Conservation (phyloP, 2,113 vertebrate species). For the Syrrhaptes paradoxus region DNA sequence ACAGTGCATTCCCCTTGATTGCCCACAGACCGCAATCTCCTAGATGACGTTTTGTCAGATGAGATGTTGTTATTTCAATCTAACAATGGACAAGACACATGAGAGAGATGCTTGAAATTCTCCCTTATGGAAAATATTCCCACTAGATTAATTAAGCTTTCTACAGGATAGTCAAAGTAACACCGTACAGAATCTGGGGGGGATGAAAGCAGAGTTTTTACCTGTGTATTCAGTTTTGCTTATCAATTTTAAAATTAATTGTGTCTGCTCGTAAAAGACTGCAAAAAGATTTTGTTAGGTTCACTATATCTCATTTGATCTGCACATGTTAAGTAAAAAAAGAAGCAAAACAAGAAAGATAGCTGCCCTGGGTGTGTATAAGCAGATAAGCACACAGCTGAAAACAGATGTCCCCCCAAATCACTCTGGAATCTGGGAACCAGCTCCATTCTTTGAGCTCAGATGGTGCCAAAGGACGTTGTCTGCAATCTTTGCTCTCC, state of each 20-base stretch:
- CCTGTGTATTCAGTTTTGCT: neutral
- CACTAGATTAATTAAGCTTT: constrained; percentile 37
- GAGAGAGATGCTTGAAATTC: neutral
- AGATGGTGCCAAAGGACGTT: neutral
- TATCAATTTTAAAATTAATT: constrained; percentile 8
- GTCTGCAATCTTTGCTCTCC: neutral
- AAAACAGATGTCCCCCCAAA: neutral
- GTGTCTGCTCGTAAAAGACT: neutral
- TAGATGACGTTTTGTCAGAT: neutral
- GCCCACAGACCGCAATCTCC: neutral
- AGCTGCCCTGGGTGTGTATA: neutral
- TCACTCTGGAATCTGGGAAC: neutral
- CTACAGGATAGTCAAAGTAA: neutral
- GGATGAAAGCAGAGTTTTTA: neutral
- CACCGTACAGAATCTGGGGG: neutral
- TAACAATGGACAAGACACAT: neutral
- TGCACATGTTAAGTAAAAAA: neutral
- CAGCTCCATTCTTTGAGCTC: neutral
- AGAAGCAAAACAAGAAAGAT: neutral
- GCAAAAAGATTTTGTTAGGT: neutral
- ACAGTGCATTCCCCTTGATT: neutral
- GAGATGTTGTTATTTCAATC: neutral
- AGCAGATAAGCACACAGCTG: neutral
- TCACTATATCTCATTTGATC: neutral
- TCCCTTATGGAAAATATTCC: neutral